Percentiles rank a stretch among this genome's conserved stretches.
Evolutionary conservation across 2,888 invertebrate genomes (phyloP).

Genomic region (Argyra leucocephala): DNA sequence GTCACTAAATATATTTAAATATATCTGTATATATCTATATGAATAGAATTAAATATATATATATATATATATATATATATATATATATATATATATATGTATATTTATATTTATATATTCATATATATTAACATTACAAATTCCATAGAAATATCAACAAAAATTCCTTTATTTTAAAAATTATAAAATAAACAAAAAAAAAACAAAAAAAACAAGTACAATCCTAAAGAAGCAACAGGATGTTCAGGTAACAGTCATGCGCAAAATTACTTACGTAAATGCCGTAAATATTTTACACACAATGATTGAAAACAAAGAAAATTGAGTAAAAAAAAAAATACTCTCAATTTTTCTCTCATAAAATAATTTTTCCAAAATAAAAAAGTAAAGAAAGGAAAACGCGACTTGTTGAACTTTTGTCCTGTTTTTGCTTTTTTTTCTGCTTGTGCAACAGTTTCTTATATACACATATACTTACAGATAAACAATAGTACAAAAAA

Average conservation of each 20-base stretch:
- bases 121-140: no score
- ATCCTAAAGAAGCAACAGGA: not conserved
- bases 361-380: not conserved
- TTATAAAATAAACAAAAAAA: not conserved
- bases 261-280: not conserved
- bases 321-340: not conserved
- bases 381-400: not conserved
- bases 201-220: no score
- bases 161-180: no score
- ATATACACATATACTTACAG: no score
- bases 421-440: not conserved
- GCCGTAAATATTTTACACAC: not conserved
- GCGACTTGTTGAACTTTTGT: not conserved
- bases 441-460: not conserved
- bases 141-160: no score
- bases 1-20: no score
- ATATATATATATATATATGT: no score
- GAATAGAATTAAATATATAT: no score
- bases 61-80: no score
- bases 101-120: no score
- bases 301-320: not conserved
- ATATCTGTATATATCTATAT: no score
- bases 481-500: no score
- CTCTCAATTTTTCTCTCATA: not conserved
- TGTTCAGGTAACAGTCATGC: not conserved